A percentile compares a stretch with the other conserved stretches of the same genome.
Conservation (phyloP, 2,888 invertebrate genomes). For the Calliphora vomitoria region DNA sequence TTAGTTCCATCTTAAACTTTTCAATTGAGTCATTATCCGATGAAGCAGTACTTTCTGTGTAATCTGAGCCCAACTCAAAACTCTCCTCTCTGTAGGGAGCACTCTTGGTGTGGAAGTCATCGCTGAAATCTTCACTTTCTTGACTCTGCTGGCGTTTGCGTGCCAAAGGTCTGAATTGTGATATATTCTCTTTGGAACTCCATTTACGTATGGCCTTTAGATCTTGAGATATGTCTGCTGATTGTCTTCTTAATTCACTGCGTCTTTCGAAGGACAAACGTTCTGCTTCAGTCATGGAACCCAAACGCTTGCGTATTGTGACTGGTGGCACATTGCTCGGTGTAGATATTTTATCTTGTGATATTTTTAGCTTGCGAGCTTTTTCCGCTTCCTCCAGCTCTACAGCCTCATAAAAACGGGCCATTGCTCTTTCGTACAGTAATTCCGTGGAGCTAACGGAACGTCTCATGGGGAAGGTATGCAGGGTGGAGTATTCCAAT, state of each 20-base stretch:
- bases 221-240: constrained; percentile 84
- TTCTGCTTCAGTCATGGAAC: constrained; percentile 85
- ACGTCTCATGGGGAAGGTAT: constrained; percentile 86
- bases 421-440: constrained; percentile 92
- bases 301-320: constrained; percentile 85
- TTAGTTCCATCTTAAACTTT: constrained; percentile 83
- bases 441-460: constrained; percentile 93
- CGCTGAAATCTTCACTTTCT: constrained; percentile 78
- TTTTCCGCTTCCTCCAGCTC: constrained; percentile 90
- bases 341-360: constrained; percentile 76
- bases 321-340: constrained; percentile 75
- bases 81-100: constrained; percentile 77
- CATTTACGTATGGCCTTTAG: constrained; percentile 78
- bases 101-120: constrained; percentile 75
- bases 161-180: constrained; percentile 73
- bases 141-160: constrained; percentile 75
- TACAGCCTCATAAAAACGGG: constrained; percentile 91
- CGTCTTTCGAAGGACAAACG: constrained; percentile 85
- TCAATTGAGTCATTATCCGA: constrained; percentile 84
- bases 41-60: constrained; percentile 88
- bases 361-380: constrained; percentile 79
- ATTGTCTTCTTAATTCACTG: constrained; percentile 85
- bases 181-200: constrained; percentile 82
- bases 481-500: constrained; percentile 86
- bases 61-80: constrained; percentile 87